Percentiles rank a stretch among this genome's conserved stretches.
phyloP scores from a whole-genome alignment of 2,797 vertebrate species.

The Malacoctenus gilli region DNA sequence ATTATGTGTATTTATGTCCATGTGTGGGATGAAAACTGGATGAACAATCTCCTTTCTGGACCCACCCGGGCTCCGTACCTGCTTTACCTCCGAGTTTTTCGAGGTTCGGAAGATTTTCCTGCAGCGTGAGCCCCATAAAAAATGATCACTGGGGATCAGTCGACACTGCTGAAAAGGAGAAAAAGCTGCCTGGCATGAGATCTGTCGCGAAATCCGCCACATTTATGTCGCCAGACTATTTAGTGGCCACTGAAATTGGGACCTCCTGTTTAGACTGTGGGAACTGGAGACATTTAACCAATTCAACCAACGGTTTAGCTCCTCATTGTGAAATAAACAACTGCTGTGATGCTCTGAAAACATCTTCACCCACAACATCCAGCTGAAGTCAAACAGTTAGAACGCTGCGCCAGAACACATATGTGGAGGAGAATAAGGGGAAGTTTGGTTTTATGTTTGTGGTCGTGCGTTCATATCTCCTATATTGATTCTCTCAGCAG shows the following conservation, averaged over 20 bases:
- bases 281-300: conserved; percentile 52
- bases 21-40: not conserved
- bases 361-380: not conserved
- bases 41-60: not conserved
- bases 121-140: conserved; percentile 34
- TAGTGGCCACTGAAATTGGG: conserved; percentile 61
- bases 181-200: conserved; percentile 65
- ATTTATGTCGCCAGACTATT: conserved; percentile 66
- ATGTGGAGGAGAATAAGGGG: too few species aligned
- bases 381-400: conserved; percentile 1
- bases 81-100: conserved; percentile 34
- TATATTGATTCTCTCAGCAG: too few species aligned
- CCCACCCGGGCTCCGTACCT: conserved; percentile 29
- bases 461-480: too few species aligned
- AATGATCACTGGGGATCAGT: conserved; percentile 66
- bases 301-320: conserved; percentile 39
- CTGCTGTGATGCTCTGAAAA: conserved; percentile 19
- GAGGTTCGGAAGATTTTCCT: conserved; percentile 48
- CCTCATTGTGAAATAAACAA: conserved; percentile 43
- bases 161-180: conserved; percentile 49
- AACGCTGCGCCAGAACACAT: too few species aligned
- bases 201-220: conserved; percentile 62
- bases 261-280: conserved; percentile 69
- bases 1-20: not conserved
- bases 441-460: too few species aligned